These are phyloP conservation scores for Drosophila lowei DNA, from an alignment of 1,140 invertebrate species.

Conservation along the genomic window DNA sequence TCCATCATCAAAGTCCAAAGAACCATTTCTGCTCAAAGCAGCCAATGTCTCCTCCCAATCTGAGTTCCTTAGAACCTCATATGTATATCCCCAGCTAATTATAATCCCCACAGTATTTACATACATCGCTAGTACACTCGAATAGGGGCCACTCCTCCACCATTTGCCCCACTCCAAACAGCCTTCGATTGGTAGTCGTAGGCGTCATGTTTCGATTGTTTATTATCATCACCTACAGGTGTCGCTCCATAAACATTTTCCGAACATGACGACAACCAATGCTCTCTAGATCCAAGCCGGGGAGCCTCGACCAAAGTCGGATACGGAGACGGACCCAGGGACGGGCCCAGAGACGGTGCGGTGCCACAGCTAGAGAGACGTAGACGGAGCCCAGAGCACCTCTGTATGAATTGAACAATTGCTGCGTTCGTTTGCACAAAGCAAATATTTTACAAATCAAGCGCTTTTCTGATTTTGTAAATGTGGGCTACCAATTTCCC, in stretches of 20 bases:
- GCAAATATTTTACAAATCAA: constrained; percentile 83
- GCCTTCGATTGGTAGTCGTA: constrained; percentile 67
- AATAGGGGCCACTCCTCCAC: constrained; percentile 10
- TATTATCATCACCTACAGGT: constrained; percentile 82
- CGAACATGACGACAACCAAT: constrained; percentile 54
- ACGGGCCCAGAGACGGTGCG: background rate
- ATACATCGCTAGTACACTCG: constrained; percentile 21
- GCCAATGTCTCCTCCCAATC: constrained; percentile 6
- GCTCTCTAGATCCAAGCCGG: constrained; percentile 35
- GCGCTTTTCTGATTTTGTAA: constrained; percentile 82
- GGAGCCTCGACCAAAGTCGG: constrained; percentile 26
- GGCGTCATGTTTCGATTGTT: constrained; percentile 74
- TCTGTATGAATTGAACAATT: constrained; percentile 76
- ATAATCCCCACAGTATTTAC: constrained; percentile 49
- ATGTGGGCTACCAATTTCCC: constrained; percentile 82
- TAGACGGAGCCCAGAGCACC: constrained; percentile 26
- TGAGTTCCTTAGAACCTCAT: background rate
- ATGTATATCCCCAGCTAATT: constrained; percentile 47
- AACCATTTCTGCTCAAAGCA: background rate
- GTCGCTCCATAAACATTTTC: constrained; percentile 80
- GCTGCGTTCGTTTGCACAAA: constrained; percentile 80
- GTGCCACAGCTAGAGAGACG: constrained; percentile 21
- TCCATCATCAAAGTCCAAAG: no score
- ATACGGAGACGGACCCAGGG: constrained; percentile 21
- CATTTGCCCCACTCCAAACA: background rate